Conservation (phyloP, 2,113 vertebrate genomes). For the Sinosuthora webbiana region DNA sequence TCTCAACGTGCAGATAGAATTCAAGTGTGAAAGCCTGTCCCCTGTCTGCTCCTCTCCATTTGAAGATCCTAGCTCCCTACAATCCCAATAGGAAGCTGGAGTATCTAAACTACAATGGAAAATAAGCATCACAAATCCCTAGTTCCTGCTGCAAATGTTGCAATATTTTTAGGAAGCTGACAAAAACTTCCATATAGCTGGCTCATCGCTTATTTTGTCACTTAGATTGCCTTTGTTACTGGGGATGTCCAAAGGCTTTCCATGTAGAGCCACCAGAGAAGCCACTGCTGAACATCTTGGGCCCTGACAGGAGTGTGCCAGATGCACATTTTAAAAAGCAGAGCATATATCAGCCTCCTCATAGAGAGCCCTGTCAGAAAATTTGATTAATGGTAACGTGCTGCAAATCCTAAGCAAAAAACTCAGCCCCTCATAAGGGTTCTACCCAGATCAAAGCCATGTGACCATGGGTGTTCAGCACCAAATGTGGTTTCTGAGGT, state of each 20-base stretch:
- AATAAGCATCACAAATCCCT: background rate
- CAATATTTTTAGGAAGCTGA: background rate
- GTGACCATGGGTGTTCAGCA: background rate
- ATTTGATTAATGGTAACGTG: background rate
- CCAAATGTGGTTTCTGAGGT: slow-evolving; percentile 40
- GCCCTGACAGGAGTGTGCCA: background rate
- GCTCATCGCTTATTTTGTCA: background rate
- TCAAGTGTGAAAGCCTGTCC: background rate
- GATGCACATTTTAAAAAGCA: slow-evolving; percentile 24
- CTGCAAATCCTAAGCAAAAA: slow-evolving; percentile 39
- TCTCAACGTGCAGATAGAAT: background rate
- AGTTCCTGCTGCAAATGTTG: background rate
- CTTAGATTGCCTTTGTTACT: background rate
- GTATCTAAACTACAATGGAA: background rate
- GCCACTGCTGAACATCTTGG: background rate
- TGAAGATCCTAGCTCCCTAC: background rate
- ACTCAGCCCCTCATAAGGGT: background rate
- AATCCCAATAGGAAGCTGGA: background rate
- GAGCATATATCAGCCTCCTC: background rate
- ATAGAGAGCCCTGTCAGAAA: slow-evolving; percentile 7
- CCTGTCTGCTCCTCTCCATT: background rate
- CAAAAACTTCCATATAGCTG: background rate
- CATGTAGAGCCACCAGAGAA: background rate
- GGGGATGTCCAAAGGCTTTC: background rate
- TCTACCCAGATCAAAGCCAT: slow-evolving; percentile 61